Evolutionary conservation across 37 sponge, comb jelly and placozoan genomes (phyloP).

Genomic region (Eunapius fragilis): DNA sequence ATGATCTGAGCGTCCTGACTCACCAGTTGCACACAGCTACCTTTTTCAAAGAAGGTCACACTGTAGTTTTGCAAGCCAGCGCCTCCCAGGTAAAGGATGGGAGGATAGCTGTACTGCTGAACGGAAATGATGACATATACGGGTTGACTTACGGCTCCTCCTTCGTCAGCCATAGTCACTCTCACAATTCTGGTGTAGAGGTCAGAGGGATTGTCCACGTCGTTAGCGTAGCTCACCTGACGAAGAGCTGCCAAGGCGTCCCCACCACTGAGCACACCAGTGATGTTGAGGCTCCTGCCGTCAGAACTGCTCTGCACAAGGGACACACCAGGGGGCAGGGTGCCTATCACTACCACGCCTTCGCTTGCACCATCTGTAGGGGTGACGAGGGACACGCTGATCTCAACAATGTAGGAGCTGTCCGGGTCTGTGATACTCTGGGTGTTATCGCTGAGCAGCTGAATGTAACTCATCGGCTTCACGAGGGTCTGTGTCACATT

Average conservation of each 20-base stretch:
- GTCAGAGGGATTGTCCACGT: conserved; percentile 23
- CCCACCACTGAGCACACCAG: background rate
- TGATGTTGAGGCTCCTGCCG: conserved; percentile 13
- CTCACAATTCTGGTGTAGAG: conserved; percentile 15
- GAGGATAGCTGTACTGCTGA: conserved; percentile 47
- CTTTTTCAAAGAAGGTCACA: conserved; percentile 54
- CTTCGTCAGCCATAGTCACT: conserved; percentile 48
- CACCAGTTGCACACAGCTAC: conserved; percentile 24
- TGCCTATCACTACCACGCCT: conserved; percentile 32
- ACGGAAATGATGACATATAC: conserved; percentile 41
- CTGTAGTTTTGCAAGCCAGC: conserved; percentile 10
- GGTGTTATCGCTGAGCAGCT: conserved; percentile 13
- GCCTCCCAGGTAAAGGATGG: conserved; percentile 48
- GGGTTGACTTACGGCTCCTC: conserved; percentile 40
- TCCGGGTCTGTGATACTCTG: conserved; percentile 58
- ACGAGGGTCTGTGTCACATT: conserved; percentile 8
- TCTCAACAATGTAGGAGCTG: conserved; percentile 22
- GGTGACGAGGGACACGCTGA: conserved; percentile 16
- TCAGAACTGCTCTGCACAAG: background rate
- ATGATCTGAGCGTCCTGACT: conserved; percentile 22
- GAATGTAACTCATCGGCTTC: conserved; percentile 29
- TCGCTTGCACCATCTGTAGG: conserved; percentile 54
- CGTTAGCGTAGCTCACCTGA: conserved; percentile 42
- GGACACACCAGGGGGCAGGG: background rate
- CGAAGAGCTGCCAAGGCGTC: conserved; percentile 31